phyloP scores from a whole-genome alignment of 1,140 invertebrate species.

The Pentalonia nigronervosa region DNA sequence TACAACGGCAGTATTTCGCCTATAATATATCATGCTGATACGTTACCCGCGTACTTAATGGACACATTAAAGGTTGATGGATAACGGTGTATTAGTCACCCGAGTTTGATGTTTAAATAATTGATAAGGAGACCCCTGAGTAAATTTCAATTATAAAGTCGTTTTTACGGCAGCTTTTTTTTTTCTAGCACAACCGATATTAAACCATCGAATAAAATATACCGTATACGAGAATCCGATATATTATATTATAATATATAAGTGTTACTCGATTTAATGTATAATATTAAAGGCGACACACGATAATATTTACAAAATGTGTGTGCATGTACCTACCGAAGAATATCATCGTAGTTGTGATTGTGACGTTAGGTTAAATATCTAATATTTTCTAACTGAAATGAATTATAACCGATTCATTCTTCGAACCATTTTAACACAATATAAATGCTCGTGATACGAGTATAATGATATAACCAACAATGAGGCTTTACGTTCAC shows the following conservation, averaged over 20 bases:
- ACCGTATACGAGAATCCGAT: background rate
- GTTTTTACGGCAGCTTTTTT: background rate
- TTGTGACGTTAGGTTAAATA: background rate
- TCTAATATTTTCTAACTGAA: background rate
- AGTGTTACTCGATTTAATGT: background rate
- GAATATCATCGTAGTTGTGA: background rate
- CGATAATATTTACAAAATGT: background rate
- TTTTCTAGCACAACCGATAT: background rate
- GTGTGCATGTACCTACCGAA: background rate
- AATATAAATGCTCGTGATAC: background rate
- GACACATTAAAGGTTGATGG: background rate
- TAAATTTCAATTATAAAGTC: background rate
- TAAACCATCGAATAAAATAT: background rate
- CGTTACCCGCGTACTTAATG: background rate
- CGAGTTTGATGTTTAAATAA: constrained; percentile 28
- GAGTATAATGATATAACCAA: background rate
- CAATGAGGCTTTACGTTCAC: background rate
- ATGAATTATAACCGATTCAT: background rate
- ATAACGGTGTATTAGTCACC: constrained; percentile 1
- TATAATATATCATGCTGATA: background rate
- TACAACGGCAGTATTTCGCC: background rate
- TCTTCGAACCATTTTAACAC: background rate
- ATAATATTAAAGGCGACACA: background rate
- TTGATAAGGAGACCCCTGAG: background rate
- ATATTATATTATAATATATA: background rate